Base-by-base conservation (phyloP, 37 sponge, comb jelly and placozoan genomes). In the Petrosia ficiformis region DNA sequence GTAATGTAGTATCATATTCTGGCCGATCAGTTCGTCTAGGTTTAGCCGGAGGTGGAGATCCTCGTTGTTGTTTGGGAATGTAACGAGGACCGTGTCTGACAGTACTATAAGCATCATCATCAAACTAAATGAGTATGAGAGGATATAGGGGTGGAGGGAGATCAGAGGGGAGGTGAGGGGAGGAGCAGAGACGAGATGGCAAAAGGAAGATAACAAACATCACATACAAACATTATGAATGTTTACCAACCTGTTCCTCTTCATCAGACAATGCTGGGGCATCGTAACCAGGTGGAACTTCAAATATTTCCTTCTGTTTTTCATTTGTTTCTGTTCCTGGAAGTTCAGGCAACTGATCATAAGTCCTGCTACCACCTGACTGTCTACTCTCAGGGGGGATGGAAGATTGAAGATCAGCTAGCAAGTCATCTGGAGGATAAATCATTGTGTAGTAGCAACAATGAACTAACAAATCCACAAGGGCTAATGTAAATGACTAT, bases 381-480 rank as follows among this genome's bases (percentile, higher is more conserved):
- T 8, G 14, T 48, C 54, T 48, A 48, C 54, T 14, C 28, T 11
- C 28, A 8, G 63, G 29, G 3, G 82, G 87, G 0, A 81, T 71
- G 25, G 68, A 73, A 11, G 77, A 52, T 33, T 87, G 87, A 25
- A 87, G 66, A 39, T 87, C 87, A 3, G 65, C 82, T 26, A 87
- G 73, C 26, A 87, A 76, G n/a, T 87, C 87, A 26, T 87, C 87
- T 87, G 86, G 86, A 43, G 86, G 86, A 40, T 85, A 73, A n/a
- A 85, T 71, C 86, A 85, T 85, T 1, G 31, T 34, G 36, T 26
- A 25, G 22, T 6, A 48, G 10, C 54, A 16, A 16, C 54, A 48
- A 10, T n/a, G n/a, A n/a, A n/a, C n/a, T n/a, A n/a, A n/a, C n/a
- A n/a, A n/a, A n/a, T n/a, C n/a, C n/a, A n/a, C n/a, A n/a, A n/a